Evolutionary conservation across 30 jellyfish, hydroid and myxozoan genomes (phyloP), one percentile per base, ranked within the genome.

Genomic region (Turritopsis rubra): DNA sequence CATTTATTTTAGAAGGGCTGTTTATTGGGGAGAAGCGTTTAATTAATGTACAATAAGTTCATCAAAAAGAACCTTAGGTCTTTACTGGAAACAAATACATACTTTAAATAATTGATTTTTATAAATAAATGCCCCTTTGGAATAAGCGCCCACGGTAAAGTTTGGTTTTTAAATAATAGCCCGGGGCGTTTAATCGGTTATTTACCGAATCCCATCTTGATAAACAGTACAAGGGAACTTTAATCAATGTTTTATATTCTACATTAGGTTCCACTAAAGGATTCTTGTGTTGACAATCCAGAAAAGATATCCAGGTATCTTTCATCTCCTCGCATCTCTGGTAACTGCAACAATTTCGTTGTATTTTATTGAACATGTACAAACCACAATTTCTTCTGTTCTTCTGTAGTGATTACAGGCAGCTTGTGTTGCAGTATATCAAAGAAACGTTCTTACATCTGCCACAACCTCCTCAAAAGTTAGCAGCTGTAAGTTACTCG

Each of bases 401-500:
- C 1, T 16, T 8, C 79, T 72, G 18, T 41, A 90, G 97, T 75
- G 97, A 90, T 52, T 90, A 84, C 65, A 85, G 95, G 29, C 88
- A 90, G 79, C 82, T 85, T 52, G 92, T 90, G 60, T 65, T 90
- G 76, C 88, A 80, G n/a, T 75, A 81, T 25, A 65, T 90, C 21
- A 84, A 89, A 18, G 96, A 89, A 13, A 29, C 52, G 28, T 90
- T 81, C 79, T 86, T 90, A 18, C 85, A 84, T 23, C 91, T 90
- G 21, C 97, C 95, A 17, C 97, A 90, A 77, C 86, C 95, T 23
- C 95, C 95, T 7, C 89, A 90, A 21, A 79, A 85, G 23, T 89
- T 84, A 52, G 81, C 91, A 5, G 87, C 91, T 83, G 97, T 90
- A 28, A 84, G 88, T 29, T 20, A 21, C 28, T 24, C 16, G 29